Evolutionary conservation across 23 tunicate species (phyloP).

Genomic region (Phallusia fumigata): DNA sequence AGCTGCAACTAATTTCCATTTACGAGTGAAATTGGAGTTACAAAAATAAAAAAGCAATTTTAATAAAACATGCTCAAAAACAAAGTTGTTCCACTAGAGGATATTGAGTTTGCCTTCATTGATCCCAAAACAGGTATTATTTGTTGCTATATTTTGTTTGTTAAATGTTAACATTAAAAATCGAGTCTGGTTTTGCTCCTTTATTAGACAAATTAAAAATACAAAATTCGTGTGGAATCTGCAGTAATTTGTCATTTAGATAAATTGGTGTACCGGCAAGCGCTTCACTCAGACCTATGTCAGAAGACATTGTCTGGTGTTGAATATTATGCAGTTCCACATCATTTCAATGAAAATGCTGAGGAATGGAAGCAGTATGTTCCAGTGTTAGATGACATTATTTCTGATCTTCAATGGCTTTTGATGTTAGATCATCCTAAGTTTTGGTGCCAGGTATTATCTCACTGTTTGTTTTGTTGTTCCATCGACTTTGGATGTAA

Average conservation of each 20-base stretch:
- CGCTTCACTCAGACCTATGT: conserved; percentile 42
- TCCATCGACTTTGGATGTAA: too few relatives aligned
- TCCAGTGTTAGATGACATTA: conserved; percentile 21
- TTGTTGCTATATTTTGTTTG: neutral
- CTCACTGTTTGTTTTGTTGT: too few relatives aligned
- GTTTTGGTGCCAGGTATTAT: conserved; percentile 88
- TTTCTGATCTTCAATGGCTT: conserved; percentile 47
- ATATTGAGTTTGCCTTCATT: neutral
- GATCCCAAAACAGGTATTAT: conserved; percentile 17
- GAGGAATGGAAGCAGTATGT: neutral
- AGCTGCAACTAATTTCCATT: too few relatives aligned
- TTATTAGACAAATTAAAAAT: neutral
- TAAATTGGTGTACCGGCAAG: conserved; percentile 42
- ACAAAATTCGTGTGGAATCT: too few relatives aligned
- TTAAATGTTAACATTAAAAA: too few relatives aligned
- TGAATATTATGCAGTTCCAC: conserved; percentile 9
- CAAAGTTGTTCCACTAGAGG: conserved; percentile 13
- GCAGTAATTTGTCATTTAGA: conserved; percentile 37
- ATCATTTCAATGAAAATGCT: conserved; percentile 16
- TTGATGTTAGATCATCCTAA: conserved; percentile 49
- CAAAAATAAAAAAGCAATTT: too few relatives aligned
- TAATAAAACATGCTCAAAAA: neutral
- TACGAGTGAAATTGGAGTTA: too few relatives aligned
- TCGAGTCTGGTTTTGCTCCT: too few relatives aligned
- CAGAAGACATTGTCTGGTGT: conserved; percentile 26